Percentiles rank a stretch among this genome's conserved stretches.
Conservation (phyloP, 2,113 vertebrate species). For the Sebastes schlegelii region DNA sequence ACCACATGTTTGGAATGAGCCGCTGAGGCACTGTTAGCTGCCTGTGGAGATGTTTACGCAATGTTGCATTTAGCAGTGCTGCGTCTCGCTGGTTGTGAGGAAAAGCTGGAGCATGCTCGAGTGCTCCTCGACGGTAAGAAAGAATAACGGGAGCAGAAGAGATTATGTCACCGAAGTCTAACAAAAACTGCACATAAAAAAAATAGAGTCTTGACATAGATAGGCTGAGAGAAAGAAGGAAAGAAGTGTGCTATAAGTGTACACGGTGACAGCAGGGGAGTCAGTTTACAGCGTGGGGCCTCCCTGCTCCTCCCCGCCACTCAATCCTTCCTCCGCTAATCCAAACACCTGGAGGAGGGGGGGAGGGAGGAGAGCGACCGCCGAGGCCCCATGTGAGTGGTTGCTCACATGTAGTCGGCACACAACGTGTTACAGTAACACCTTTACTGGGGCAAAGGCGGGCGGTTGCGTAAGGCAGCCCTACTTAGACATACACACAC, state of each 20-base stretch:
- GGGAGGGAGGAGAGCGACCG: slow-evolving; percentile 26
- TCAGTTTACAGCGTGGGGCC: slow-evolving; percentile 71
- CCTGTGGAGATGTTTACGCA: slow-evolving; percentile 6
- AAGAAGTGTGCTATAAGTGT: slow-evolving; percentile 43
- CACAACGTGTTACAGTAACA: slow-evolving; percentile 83
- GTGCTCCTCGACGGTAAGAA: not conserved
- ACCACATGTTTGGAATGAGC: not conserved
- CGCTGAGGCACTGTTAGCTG: not conserved
- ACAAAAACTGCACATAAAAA: not conserved
- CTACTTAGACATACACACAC: not conserved
- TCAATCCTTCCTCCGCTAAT: slow-evolving; percentile 69
- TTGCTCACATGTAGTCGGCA: slow-evolving; percentile 76
- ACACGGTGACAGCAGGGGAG: slow-evolving; percentile 54
- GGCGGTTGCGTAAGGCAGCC: slow-evolving; percentile 67
- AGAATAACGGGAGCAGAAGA: not conserved
- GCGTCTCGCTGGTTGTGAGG: not conserved
- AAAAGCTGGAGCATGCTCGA: not conserved
- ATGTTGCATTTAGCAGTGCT: not conserved
- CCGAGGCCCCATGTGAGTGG: slow-evolving; percentile 77
- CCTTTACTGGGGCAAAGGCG: slow-evolving; percentile 63
- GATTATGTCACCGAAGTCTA: not conserved
- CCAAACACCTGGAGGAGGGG: slow-evolving; percentile 77
- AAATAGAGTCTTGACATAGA: slow-evolving; percentile 10
- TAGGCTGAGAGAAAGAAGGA: not conserved
- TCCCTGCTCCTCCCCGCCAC: slow-evolving; percentile 53